Evolutionary conservation across 1,140 invertebrate species (phyloP).

Genomic region (Eufriesea mexicana): DNA sequence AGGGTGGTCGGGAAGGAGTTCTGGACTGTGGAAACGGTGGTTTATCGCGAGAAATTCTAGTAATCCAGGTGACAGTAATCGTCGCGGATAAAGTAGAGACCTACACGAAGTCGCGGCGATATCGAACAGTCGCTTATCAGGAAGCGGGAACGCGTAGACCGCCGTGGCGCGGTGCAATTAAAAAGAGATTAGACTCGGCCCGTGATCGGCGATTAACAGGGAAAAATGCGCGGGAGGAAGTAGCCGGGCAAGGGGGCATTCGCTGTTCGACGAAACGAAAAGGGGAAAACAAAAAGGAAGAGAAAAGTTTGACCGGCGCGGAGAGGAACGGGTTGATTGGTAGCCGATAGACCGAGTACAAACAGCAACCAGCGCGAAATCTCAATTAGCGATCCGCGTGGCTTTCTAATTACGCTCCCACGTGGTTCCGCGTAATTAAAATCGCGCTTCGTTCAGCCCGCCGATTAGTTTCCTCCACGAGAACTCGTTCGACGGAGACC

Average conservation of each 20-base stretch:
- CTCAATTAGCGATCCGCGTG: slow-evolving; percentile 40
- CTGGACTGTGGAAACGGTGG: background rate
- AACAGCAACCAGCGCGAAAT: slow-evolving; percentile 34
- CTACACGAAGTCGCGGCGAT: slow-evolving; percentile 23
- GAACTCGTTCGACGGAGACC: background rate
- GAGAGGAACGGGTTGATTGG: background rate
- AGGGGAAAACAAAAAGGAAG: background rate
- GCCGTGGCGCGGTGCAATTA: slow-evolving; percentile 43
- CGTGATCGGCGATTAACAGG: slow-evolving; percentile 27
- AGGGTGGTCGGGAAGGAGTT: background rate
- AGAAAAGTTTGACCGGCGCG: background rate
- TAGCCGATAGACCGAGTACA: slow-evolving; percentile 19
- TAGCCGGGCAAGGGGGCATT: background rate
- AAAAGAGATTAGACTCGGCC: slow-evolving; percentile 49
- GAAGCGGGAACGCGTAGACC: slow-evolving; percentile 14
- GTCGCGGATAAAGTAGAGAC: slow-evolving; percentile 37
- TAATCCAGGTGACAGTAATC: slow-evolving; percentile 47
- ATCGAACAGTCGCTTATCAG: slow-evolving; percentile 44
- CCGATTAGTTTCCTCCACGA: slow-evolving; percentile 21
- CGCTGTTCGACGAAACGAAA: background rate
- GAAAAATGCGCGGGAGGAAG: background rate
- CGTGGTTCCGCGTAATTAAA: slow-evolving; percentile 39
- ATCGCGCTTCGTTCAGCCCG: slow-evolving; percentile 6
- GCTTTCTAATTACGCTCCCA: slow-evolving; percentile 38
- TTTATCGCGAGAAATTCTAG: slow-evolving; percentile 49